These are phyloP conservation scores for Rana temporaria DNA, from an alignment of 2,113 vertebrate species.

Conservation along the genomic window DNA sequence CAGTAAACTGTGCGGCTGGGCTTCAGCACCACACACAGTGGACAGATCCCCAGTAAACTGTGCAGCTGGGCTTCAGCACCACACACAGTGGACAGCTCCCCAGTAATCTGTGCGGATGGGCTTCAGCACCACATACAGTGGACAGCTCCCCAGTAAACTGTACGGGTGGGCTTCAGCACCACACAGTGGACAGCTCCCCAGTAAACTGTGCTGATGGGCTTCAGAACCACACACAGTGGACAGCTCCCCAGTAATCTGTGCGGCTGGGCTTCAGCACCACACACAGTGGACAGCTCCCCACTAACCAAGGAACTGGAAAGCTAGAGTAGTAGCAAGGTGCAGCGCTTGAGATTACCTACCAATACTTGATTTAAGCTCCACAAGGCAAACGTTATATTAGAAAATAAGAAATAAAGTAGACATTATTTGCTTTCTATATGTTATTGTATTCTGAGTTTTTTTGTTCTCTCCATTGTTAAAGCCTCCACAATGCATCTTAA, in stretches of 20 bases:
- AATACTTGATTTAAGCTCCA: slow-evolving; percentile 51
- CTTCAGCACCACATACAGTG: no score
- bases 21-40: no score
- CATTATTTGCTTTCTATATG: slow-evolving; percentile 29
- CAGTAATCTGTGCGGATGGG: no score
- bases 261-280: slow-evolving; percentile 61
- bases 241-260: background rate
- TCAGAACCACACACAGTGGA: no score
- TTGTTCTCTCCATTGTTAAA: background rate
- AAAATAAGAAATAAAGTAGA: slow-evolving; percentile 60
- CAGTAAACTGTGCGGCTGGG: no score
- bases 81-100: no score
- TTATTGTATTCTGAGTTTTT: background rate
- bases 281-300: slow-evolving; percentile 60
- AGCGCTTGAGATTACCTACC: background rate
- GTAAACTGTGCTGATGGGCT: no score
- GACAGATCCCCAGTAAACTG: no score
- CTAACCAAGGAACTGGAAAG: background rate
- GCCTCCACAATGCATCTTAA: background rate
- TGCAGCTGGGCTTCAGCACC: no score
- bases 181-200: no score
- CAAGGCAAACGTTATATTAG: slow-evolving; percentile 60
- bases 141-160: no score
- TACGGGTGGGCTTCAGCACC: no score
- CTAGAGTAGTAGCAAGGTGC: background rate